A percentile compares a stretch with the other conserved stretches of the same genome.
phyloP scores from a whole-genome alignment of 2,113 vertebrate species.

The Phrynosoma platyrhinos region DNA sequence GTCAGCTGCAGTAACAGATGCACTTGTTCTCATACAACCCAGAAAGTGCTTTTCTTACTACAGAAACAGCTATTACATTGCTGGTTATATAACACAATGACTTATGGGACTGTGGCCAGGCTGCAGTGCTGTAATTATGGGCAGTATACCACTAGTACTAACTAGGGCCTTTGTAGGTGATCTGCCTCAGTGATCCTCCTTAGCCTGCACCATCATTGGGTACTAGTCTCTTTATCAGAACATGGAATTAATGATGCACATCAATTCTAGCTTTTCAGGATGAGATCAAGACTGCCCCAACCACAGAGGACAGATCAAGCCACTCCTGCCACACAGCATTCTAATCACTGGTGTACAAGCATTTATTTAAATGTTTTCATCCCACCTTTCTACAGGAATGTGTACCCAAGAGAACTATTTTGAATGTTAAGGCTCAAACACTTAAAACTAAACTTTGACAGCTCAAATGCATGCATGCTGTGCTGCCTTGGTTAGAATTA shows the following conservation, averaged over 20 bases:
- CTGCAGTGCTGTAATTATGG: not conserved
- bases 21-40: not conserved
- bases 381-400: not conserved
- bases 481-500: constrained; percentile 40
- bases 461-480: not conserved
- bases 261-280: not conserved
- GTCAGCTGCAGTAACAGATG: not conserved
- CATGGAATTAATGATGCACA: not conserved
- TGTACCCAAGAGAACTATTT: not conserved
- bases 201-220: not conserved
- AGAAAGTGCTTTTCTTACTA: not conserved
- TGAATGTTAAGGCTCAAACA: not conserved
- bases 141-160: not conserved
- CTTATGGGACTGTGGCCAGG: no score
- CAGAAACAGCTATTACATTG: not conserved
- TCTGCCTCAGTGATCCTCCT: not conserved
- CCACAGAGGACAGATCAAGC: not conserved
- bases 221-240: not conserved
- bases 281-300: not conserved
- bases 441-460: not conserved
- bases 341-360: not conserved
- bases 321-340: not conserved
- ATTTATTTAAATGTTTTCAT: not conserved
- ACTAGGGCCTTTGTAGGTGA: not conserved
- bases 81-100: not conserved